These are phyloP conservation scores for Caenorhabditis becei DNA, from an alignment of 2,888 invertebrate species.

Conservation along the genomic window DNA sequence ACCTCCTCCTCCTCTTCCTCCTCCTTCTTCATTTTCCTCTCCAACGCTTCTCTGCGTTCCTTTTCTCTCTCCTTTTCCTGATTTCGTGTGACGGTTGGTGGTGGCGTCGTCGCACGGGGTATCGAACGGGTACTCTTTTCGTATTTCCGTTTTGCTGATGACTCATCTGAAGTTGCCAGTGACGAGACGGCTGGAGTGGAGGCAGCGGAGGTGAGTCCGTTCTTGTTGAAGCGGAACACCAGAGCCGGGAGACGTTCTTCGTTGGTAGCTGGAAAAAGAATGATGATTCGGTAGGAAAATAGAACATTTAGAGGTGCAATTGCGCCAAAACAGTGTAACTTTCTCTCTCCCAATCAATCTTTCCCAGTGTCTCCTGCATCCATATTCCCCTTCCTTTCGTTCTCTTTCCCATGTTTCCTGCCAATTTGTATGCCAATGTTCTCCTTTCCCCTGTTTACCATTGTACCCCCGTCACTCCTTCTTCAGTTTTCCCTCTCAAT, in stretches of 20 bases:
- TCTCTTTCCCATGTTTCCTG: conserved; percentile 1
- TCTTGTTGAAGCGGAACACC: conserved; percentile 29
- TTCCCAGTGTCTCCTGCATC: background rate
- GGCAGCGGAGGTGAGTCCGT: conserved; percentile 25
- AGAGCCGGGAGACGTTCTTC: conserved; percentile 37
- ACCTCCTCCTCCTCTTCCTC: conserved; percentile 34
- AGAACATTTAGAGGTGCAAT: background rate
- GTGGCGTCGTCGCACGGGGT: conserved; percentile 52
- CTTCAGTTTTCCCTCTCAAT: background rate
- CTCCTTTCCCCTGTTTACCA: background rate
- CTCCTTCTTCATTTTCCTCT: conserved; percentile 9
- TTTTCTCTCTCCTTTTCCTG: conserved; percentile 34
- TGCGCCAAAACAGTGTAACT: background rate
- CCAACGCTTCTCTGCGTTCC: conserved; percentile 1
- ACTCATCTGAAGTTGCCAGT: conserved; percentile 2
- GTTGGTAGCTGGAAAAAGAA: conserved; percentile 26
- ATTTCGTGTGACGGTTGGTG: conserved; percentile 24
- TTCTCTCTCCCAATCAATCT: background rate
- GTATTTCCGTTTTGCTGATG: conserved; percentile 28
- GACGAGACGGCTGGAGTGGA: conserved; percentile 33
- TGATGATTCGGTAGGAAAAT: too few species aligned
- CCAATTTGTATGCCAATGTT: background rate
- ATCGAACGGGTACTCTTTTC: conserved; percentile 39
- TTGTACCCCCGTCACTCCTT: background rate
- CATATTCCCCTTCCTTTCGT: background rate